Evolutionary conservation across 1,140 invertebrate species (phyloP), one percentile per base, ranked within the genome.

Genomic region (Euborellia annulipes): DNA sequence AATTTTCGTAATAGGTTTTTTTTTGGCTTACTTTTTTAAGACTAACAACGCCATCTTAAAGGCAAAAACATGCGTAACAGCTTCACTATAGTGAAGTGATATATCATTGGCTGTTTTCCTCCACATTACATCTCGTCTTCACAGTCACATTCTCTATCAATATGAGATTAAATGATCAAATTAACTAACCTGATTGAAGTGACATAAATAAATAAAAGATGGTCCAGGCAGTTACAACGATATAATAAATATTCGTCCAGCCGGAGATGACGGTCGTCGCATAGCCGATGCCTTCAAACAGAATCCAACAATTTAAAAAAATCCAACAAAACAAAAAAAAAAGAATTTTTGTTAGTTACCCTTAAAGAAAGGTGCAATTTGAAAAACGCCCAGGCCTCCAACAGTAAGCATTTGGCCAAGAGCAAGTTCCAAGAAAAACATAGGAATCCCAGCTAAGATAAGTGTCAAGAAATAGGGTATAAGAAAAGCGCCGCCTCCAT

Each of bases 161-260:
- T n/a, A n/a, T n/a, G n/a, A n/a, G n/a, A n/a, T n/a, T n/a, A n/a
- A n/a, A n/a, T n/a, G n/a, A n/a, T n/a, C n/a, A n/a, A n/a, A n/a
- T n/a, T n/a, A n/a, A 60, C 64, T 67, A 65, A 86, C 84, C 79
- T 55, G 76, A 62, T 63, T 75, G 62, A 65, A 94, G 76, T 2
- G 93, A 96, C 73, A 86, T 85, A 64, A 92, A 85, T 62, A 97
- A 87, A 60, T 98, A 98, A 63, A 93, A 96, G 50, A 97, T 79
- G 0, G 91, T 91, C 94, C 94, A 99, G 1, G 91, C 87, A 44
- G 98, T 69, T 47, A 98, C 93, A 2, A 99, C 91, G 55, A 98
- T 98, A 69, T 98, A 98, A 67, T 97, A 98, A 20, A 93, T 80
- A 61, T 98, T 98, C 71, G 98, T 85, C 94, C 94, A 98, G 57